Evolutionary conservation across 2,888 invertebrate genomes (phyloP), one percentile per base, ranked within the genome.

Genomic region (Limnephilus auricula): DNA sequence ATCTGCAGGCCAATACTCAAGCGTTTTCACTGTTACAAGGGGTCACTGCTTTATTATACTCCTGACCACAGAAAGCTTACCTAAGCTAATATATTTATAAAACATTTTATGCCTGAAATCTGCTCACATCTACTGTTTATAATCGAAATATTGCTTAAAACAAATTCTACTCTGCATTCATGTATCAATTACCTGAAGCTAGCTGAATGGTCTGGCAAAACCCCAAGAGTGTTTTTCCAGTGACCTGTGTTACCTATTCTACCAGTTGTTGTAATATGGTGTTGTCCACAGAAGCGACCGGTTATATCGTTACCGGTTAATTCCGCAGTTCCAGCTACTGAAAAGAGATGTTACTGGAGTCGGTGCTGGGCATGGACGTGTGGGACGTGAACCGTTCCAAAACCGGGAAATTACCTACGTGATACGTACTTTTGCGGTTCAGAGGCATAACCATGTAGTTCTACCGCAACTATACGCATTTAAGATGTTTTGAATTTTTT

Each of bases 371-470:
- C 32, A 82, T 18, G 82, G 32, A 10, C 82, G 80, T 32, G 80
- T 32, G 30, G 80, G 80, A 80, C 80, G 80, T 80, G 80, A 32
- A 80, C 80, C 80, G 82, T 34, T 82, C 32, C 18, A 13, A 31
- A 34, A 25, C 82, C 82, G 31, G 12, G 82, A 82, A 31, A 31
- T 65, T 65, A 65, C 50, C 82, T 82, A 82, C 82, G 82, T 82
- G 82, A 82, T 31, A 15, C 80, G 40, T 40, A 45, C 45, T 45
- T 25, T 25, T 65, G 25, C 25, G 50, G 50, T 65, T 65, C 50
- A 65, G 50, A 18, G 50, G 50, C 25, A 65, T 1, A 18, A 65
- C 50, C 13, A 65, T 6, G 25, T 65, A 65, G 6, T 65, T 6
- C 50, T 25, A 5, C 5, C 18, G 50, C 50, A 50, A 50, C 18